phyloP scores from a whole-genome alignment of 1,140 invertebrate genomes.

The Nasonia longicornis region DNA sequence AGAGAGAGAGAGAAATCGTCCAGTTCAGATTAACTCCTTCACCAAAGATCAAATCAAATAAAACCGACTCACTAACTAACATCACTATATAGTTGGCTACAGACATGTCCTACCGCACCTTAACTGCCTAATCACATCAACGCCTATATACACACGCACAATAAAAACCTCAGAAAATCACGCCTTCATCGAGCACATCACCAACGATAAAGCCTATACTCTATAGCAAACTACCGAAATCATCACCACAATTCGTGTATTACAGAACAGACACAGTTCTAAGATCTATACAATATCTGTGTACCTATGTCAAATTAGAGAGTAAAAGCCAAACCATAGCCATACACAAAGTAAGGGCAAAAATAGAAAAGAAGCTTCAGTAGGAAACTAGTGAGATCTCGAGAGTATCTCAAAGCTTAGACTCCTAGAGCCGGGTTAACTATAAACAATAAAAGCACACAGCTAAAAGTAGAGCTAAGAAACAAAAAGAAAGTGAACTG shows the following conservation, averaged over 20 bases:
- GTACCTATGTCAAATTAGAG: not conserved
- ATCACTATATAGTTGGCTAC: slow-evolving; percentile 33
- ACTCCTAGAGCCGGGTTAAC: not conserved
- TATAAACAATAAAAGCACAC: slow-evolving; percentile 23
- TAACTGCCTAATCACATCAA: slow-evolving; percentile 42
- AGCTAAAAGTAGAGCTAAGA: slow-evolving; percentile 17
- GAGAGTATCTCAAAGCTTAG: slow-evolving; percentile 27
- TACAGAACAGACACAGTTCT: slow-evolving; percentile 1
- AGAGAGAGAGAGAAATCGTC: slow-evolving; percentile 35
- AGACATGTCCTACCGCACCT: slow-evolving; percentile 34
- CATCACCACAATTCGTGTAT: slow-evolving; percentile 27
- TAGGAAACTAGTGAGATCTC: slow-evolving; percentile 19
- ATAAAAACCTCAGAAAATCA: slow-evolving; percentile 34
- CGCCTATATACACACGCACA: slow-evolving; percentile 39
- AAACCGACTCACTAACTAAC: slow-evolving; percentile 34
- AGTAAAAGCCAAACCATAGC: slow-evolving; percentile 5
- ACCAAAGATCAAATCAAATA: slow-evolving; percentile 22
- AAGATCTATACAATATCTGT: slow-evolving; percentile 4
- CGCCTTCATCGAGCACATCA: slow-evolving; percentile 42
- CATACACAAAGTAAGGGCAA: slow-evolving; percentile 9
- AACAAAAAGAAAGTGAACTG: slow-evolving; percentile 50
- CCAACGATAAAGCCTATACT: slow-evolving; percentile 18
- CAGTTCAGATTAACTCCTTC: slow-evolving; percentile 14
- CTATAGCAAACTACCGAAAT: slow-evolving; percentile 8
- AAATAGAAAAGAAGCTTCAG: slow-evolving; percentile 28